Base-by-base conservation (phyloP, 2,797 vertebrate species). In the Spheniscus humboldti region DNA sequence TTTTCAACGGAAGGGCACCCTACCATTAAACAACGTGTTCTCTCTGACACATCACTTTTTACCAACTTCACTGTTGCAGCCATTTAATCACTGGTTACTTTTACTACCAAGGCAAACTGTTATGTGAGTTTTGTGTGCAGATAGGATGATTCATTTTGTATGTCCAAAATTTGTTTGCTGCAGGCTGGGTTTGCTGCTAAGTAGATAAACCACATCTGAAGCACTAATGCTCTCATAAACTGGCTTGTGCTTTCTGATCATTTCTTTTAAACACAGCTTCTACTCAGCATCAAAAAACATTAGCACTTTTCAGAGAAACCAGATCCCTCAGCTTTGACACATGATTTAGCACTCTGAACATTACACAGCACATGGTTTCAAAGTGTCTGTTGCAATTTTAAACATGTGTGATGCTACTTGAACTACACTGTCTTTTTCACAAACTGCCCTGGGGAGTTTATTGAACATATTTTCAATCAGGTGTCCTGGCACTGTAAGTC, bases 131-230 rank as follows among this genome's bases (percentile, higher is more conserved):
- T 97, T 90, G 71, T 86, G 84, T 62, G 35, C 73, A 97, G 88
- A 93, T 93, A 96, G 90, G 92, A 94, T 87, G 82, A 97, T 96
- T 96, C 1, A 1, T 94, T 97, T 97, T 67, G 20, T 57, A 96
- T 96, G 95, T 94, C 89, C 78, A 80, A 94, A 97, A 96, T 94
- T 80, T 88, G 75, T 77, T 96, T 96, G 86, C 96, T 97, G 92
- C 94, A 94, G 86, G 79, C 86, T 94, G 75, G 27, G 52, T 91
- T 97, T 88, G 77, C 88, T 96, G 94, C 81, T 97, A 94, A 95
- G 96, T 91, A 94, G 92, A 91, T 88, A 96, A 96, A 97, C 96
- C 96, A 98, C 97, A 98, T 98, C 97, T 97, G 88, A 97, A 97
- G 91, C 80, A 82, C 77, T 90, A 97, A 97, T 93, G 95, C 66